A percentile compares a stretch with the other conserved stretches of the same genome.
These are phyloP conservation scores for Zoanthus solanderi DNA, from an alignment of 92 coral and sea anemone genomes.

Conservation along the genomic window DNA sequence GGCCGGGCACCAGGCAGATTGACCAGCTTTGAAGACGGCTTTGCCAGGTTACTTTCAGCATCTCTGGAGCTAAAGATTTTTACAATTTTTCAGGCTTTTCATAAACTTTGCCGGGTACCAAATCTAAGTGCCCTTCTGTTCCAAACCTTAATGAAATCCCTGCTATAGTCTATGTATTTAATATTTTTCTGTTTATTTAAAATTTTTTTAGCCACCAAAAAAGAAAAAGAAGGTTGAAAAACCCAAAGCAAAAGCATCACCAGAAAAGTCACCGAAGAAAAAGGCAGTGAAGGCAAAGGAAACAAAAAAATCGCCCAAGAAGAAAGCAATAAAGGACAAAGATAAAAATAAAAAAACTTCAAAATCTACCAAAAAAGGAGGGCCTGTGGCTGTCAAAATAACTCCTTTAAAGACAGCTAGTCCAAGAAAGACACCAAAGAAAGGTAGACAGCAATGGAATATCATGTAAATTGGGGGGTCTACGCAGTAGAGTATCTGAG, in stretches of 20 bases:
- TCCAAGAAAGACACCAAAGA: constrained; percentile 80
- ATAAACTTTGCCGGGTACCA: no score
- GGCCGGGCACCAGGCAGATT: no score
- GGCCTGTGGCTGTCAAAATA: constrained; percentile 90
- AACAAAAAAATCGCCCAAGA: constrained; percentile 54
- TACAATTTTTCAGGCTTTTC: no score
- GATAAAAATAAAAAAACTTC: constrained; percentile 48
- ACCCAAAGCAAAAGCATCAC: constrained; percentile 63
- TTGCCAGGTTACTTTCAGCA: no score
- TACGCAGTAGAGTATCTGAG: not conserved
- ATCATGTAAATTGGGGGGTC: not conserved
- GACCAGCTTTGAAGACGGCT: no score
- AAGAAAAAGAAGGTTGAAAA: constrained; percentile 74
- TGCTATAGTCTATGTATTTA: no score
- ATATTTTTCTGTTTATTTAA: no score
- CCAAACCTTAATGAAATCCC: no score
- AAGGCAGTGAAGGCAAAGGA: constrained; percentile 58
- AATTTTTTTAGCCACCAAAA: constrained; percentile 71
- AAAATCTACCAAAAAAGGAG: constrained; percentile 72
- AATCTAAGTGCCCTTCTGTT: no score
- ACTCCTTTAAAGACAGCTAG: constrained; percentile 83
- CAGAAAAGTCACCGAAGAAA: constrained; percentile 67
- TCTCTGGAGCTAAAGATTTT: no score
- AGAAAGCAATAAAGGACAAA: constrained; percentile 60
- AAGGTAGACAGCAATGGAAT: constrained; percentile 47